Base-by-base conservation (phyloP, 2,797 vertebrate genomes). In the Iguana delicatissima region DNA sequence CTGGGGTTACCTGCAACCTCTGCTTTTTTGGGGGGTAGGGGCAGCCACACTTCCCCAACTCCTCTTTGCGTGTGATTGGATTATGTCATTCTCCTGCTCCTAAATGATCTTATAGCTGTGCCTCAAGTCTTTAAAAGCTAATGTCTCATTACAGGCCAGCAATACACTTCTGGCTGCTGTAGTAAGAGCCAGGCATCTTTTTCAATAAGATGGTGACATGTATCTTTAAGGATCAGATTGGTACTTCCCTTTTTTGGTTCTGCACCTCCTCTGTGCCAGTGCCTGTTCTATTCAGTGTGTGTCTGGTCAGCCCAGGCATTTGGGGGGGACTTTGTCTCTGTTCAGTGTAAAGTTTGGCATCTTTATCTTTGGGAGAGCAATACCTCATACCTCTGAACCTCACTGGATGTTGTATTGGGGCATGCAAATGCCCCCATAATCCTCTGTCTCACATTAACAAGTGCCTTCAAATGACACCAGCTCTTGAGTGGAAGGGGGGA, bases 391-490 rank as follows among this genome's bases (percentile, higher is more conserved):
- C 52, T 62, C 13, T 69, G 9, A 84, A 84, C 32, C 29, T 88
- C 73, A 46, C 38, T 50, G 24, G 42, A 76, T 59, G 32, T 22
- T 80, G 26, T 6, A 32, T 20, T 77, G 42, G 14, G 59, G 32
- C 62, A 46, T n/a, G 20, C 46, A 64, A 24, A 9, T 42, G 57
- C 20, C 18, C 26, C 1, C 46, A 38, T 81, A 6, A 2, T 64
- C 18, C 46, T 32, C n/a, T 55, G 26, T 84, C 50, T 89, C 87
- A 74, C 16, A 14, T 76, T 29, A 87, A 2, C 2, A 89, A 81
- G 90, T 89, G 87, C 87, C 90, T 91, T 89, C 46, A 42, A 55
- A 35, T 64, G n/a, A 91, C 38, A 74, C 67, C 42, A 64, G 42
- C 24, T 62, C 38, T 84, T 74, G 29, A 7, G 62, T 69, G 24